Conservation (phyloP, 1,140 invertebrate genomes). For the Papilio glaucus region DNA sequence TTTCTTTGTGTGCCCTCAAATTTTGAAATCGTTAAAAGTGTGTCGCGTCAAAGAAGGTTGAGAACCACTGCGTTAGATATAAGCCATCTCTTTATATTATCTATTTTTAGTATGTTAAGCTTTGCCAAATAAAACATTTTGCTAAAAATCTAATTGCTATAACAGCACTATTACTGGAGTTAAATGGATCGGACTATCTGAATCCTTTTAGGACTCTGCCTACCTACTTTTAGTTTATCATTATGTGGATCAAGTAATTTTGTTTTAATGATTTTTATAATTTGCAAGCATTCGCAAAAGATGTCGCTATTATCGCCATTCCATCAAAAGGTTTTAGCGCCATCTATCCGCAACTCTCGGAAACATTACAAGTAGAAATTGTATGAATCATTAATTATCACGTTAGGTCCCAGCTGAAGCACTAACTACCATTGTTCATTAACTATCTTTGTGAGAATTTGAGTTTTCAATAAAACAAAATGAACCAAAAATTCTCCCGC, state of each 20-base stretch:
- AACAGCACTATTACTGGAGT: too few relatives aligned
- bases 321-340: not conserved
- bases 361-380: not conserved
- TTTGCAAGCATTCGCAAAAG: constrained; percentile 15
- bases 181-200: too few relatives aligned
- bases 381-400: constrained; percentile 2
- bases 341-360: constrained; percentile 11
- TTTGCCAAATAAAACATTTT: too few relatives aligned
- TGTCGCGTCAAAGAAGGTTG: too few relatives aligned
- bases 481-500: too few relatives aligned
- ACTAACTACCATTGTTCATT: not conserved
- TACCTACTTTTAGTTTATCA: not conserved
- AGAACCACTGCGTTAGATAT: too few relatives aligned
- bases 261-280: not conserved
- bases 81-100: too few relatives aligned
- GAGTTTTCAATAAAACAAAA: too few relatives aligned
- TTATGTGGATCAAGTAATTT: not conserved
- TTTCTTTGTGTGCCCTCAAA: too few relatives aligned
- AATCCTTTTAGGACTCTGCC: not conserved
- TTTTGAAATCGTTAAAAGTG: too few relatives aligned
- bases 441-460: not conserved
- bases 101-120: too few relatives aligned
- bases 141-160: too few relatives aligned
- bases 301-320: constrained; percentile 13
- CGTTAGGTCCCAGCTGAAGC: not conserved